Evolutionary conservation across 2,888 invertebrate species (phyloP).

Genomic region (Ferdinandea cuprea): DNA sequence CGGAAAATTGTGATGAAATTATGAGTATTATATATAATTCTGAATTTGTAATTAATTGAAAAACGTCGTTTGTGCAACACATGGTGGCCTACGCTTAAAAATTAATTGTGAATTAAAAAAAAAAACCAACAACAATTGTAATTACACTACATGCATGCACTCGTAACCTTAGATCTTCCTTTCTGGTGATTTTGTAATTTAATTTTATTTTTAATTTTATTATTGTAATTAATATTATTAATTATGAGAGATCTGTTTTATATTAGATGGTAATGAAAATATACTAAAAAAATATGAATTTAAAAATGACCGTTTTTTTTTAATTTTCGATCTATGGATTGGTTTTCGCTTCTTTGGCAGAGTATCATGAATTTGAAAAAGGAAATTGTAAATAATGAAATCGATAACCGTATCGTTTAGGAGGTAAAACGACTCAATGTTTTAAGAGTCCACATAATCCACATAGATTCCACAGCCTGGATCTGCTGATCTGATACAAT

Average conservation of each 20-base stretch:
- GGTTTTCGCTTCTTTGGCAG: too few relatives aligned
- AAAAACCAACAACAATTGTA: constrained; percentile 49
- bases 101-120: constrained; percentile 61
- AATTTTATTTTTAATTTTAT: constrained; percentile 72
- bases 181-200: constrained; percentile 75
- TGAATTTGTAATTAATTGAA: constrained; percentile 64
- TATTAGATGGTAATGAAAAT: constrained; percentile 72
- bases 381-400: too few relatives aligned
- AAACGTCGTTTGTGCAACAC: constrained; percentile 69
- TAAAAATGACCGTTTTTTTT: constrained; percentile 2
- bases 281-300: constrained; percentile 67
- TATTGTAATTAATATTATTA: constrained; percentile 70
- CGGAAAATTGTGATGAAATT: constrained; percentile 74
- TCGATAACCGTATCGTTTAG: too few relatives aligned
- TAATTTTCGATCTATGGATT: background rate
- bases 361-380: too few relatives aligned
- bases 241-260: constrained; percentile 71
- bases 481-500: too few relatives aligned
- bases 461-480: too few relatives aligned
- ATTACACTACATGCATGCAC: constrained; percentile 69
- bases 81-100: constrained; percentile 74
- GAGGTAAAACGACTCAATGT: too few relatives aligned
- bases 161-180: constrained; percentile 74
- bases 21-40: constrained; percentile 73
- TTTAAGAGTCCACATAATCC: too few relatives aligned